phyloP scores from a whole-genome alignment of 2,888 invertebrate genomes.

The Lobophora halterata region DNA sequence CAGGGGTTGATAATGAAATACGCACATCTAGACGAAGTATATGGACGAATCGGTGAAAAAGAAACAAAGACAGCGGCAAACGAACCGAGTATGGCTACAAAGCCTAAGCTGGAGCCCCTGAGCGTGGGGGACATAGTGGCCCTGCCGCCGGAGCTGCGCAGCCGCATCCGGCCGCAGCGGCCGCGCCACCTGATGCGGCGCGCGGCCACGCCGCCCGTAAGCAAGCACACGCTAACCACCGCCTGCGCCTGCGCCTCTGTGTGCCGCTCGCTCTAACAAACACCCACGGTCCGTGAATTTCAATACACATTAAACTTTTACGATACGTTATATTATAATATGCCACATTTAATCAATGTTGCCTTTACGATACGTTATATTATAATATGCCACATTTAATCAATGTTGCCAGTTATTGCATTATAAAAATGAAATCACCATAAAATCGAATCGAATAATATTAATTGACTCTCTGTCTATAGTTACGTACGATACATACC shows the following conservation, averaged over 20 bases:
- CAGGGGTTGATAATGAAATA: slow-evolving; percentile 91
- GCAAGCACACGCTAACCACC: slow-evolving; percentile 76
- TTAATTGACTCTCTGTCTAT: no score
- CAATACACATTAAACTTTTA: slow-evolving; percentile 37
- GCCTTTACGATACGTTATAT: no score
- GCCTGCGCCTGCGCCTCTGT: slow-evolving; percentile 71
- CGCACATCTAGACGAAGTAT: slow-evolving; percentile 88
- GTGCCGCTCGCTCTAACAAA: slow-evolving; percentile 74
- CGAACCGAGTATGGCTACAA: slow-evolving; percentile 41
- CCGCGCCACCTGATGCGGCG: slow-evolving; percentile 76
- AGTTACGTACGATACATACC: no score
- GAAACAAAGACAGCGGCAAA: slow-evolving; percentile 50
- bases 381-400: no score
- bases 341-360: slow-evolving; percentile 1
- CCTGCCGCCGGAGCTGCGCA: slow-evolving; percentile 70
- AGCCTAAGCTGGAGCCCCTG: slow-evolving; percentile 57
- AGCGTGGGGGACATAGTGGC: slow-evolving; percentile 66
- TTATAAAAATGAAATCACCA: no score
- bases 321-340: slow-evolving; percentile 2
- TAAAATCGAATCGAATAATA: no score
- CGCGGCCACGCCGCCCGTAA: slow-evolving; percentile 80
- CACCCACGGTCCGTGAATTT: slow-evolving; percentile 70
- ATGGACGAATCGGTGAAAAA: slow-evolving; percentile 74
- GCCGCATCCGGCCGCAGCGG: slow-evolving; percentile 63
- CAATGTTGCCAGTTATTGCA: no score